A percentile compares a stretch with the other conserved stretches of the same genome.
Evolutionary conservation across 2,797 vertebrate genomes (phyloP).

Genomic region (Delichon dasypus): DNA sequence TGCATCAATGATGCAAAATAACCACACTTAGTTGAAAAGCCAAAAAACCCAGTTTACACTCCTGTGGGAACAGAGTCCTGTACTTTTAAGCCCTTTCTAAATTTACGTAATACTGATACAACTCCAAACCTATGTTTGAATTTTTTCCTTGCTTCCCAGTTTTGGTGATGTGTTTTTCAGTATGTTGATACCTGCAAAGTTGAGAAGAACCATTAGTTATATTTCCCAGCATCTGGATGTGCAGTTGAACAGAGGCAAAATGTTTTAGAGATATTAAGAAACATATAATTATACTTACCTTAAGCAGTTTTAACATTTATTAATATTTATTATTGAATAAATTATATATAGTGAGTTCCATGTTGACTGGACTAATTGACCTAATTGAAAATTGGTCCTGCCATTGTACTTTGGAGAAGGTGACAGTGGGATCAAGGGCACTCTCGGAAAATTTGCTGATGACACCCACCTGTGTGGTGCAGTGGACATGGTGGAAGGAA

Average conservation of each 20-base stretch:
- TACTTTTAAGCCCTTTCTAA: neutral
- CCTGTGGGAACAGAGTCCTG: accelerated
- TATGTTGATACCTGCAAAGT: neutral
- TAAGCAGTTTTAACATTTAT: neutral
- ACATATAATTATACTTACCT: neutral
- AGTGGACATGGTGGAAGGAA: accelerated
- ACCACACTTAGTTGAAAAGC: neutral
- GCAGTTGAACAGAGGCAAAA: neutral
- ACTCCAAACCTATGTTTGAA: neutral
- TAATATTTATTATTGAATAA: neutral
- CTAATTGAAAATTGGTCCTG: neutral
- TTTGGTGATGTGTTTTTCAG: neutral
- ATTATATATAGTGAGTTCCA: neutral
- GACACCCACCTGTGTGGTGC: neutral
- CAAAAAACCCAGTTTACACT: accelerated
- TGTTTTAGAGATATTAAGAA: neutral
- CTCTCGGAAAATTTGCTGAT: neutral
- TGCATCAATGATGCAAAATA: neutral
- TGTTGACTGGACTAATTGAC: neutral
- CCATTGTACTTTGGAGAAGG: neutral
- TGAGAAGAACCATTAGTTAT: neutral
- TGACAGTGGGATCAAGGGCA: neutral
- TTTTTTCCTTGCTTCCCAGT: neutral
- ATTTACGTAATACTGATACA: neutral
- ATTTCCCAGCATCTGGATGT: neutral